Evolutionary conservation across 2,113 vertebrate genomes (phyloP).

Genomic region (Periophthalmodon schlosseri): DNA sequence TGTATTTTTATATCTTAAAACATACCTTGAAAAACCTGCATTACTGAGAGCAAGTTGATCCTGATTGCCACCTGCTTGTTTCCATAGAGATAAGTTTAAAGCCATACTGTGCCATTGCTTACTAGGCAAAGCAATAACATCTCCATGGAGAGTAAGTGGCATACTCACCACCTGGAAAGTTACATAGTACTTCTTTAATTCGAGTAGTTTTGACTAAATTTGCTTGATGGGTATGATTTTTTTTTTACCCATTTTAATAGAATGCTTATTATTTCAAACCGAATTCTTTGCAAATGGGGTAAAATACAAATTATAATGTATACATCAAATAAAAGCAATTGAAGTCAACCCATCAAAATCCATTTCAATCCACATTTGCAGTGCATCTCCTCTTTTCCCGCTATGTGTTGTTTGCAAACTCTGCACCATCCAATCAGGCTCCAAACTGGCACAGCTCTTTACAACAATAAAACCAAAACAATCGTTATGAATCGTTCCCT

Average conservation of each 20-base stretch:
- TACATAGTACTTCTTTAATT: background rate
- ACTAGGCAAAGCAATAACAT: background rate
- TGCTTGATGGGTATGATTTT: no score
- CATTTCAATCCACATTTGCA: background rate
- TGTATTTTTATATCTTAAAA: background rate
- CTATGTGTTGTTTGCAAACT: conserved; percentile 35
- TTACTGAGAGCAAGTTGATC: no score
- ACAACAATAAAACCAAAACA: conserved; percentile 42
- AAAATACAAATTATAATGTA: no score
- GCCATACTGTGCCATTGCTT: background rate
- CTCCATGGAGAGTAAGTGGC: no score
- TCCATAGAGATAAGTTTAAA: background rate
- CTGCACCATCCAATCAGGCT: conserved; percentile 41
- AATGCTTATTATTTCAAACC: no score
- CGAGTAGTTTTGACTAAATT: no score
- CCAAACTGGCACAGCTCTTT: conserved; percentile 16
- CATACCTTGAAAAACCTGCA: no score
- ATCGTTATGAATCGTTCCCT: conserved; percentile 18
- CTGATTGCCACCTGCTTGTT: background rate
- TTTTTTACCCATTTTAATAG: no score
- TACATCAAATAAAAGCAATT: no score
- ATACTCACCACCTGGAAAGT: background rate
- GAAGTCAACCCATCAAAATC: no score
- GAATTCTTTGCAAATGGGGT: no score
- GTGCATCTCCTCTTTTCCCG: conserved; percentile 7